These are phyloP conservation scores for Harpalus rubripes DNA, from an alignment of 2,888 invertebrate genomes.

Conservation along the genomic window DNA sequence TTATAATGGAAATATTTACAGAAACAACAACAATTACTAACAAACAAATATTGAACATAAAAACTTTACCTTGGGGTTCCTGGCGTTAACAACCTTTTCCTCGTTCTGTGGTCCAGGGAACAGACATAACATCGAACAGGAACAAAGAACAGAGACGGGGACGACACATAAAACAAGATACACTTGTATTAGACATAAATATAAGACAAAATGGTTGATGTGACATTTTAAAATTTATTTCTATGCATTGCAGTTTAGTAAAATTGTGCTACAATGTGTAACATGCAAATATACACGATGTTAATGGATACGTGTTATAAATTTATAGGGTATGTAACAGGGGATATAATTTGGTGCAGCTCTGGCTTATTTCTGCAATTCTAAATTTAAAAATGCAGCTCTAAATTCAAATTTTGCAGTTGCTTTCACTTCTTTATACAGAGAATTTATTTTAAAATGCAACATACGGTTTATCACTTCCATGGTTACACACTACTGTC, in stretches of 20 bases:
- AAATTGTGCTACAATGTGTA: conserved; percentile 25
- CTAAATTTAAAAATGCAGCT: no score
- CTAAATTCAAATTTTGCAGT: no score
- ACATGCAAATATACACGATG: conserved; percentile 45
- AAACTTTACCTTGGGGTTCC: conserved; percentile 69
- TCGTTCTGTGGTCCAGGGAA: conserved; percentile 69
- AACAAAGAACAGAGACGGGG: conserved; percentile 67
- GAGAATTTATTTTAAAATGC: no score
- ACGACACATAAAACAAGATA: conserved; percentile 68
- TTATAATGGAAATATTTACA: conserved; percentile 34
- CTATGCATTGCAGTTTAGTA: background rate
- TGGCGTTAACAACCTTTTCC: conserved; percentile 69
- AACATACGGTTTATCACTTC: no score
- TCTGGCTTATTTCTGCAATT: no score
- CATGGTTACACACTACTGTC: no score
- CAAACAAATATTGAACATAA: conserved; percentile 11
- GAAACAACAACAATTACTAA: conserved; percentile 52
- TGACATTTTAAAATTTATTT: background rate
- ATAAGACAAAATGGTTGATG: background rate
- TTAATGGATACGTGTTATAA: no score
- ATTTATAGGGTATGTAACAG: no score
- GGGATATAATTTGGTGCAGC: no score
- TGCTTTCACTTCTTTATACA: no score
- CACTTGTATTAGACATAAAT: conserved; percentile 12
- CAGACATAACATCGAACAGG: conserved; percentile 64